Conservation (phyloP, 1,140 invertebrate species). For the Pantala flavescens region DNA sequence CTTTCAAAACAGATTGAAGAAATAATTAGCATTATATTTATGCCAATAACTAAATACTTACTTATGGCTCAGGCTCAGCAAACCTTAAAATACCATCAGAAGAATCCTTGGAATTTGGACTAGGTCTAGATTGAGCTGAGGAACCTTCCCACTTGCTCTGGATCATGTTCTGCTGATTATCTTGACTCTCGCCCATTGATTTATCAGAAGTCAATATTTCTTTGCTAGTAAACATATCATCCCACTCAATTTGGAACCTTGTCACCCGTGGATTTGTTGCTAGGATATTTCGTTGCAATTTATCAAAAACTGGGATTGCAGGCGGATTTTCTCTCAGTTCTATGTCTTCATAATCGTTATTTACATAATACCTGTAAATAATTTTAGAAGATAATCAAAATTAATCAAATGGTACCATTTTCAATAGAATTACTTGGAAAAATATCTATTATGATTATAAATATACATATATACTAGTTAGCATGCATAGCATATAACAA, state of each 20-base stretch:
- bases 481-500: too few relatives aligned
- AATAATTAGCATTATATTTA: too few relatives aligned
- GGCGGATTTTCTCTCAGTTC: conserved; percentile 48
- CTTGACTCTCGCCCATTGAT: neutral
- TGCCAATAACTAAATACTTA: too few relatives aligned
- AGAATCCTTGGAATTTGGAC: neutral
- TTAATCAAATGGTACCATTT: too few relatives aligned
- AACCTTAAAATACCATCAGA: neutral
- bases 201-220: conserved; percentile 21
- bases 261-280: conserved; percentile 47
- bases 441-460: too few relatives aligned
- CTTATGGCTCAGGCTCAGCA: neutral
- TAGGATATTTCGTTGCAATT: conserved; percentile 46
- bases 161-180: neutral
- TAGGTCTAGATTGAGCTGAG: neutral
- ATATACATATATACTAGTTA: too few relatives aligned
- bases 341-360: conserved; percentile 50
- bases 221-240: conserved; percentile 27
- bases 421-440: too few relatives aligned
- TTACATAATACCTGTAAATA: conserved; percentile 46
- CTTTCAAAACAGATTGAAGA: too few relatives aligned
- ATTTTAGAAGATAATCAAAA: too few relatives aligned
- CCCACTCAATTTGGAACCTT: conserved; percentile 51
- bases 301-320: conserved; percentile 42
- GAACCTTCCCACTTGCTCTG: neutral